phyloP scores from a whole-genome alignment of 2,113 vertebrate genomes.

The Picathartes gymnocephalus region DNA sequence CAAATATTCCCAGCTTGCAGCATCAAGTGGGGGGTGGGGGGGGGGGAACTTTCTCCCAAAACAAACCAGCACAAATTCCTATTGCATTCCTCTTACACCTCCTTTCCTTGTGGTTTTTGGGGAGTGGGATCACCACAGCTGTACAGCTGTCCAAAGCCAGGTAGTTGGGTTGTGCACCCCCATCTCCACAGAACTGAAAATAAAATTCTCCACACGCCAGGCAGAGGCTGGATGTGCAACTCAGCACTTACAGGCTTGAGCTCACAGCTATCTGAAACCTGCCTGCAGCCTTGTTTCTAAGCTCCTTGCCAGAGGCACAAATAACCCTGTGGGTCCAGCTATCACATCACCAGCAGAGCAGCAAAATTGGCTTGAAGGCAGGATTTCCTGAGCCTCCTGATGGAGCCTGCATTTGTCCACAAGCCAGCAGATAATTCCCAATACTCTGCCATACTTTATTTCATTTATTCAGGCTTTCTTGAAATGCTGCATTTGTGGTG shows the following conservation, averaged over 20 bases:
- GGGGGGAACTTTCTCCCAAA: background rate
- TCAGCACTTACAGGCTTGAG: background rate
- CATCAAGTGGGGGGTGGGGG: fast-evolving
- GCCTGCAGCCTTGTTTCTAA: background rate
- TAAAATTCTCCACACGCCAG: background rate
- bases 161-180: background rate
- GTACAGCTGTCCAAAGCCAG: background rate
- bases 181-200: background rate
- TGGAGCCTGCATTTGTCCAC: background rate
- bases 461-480: background rate
- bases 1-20: background rate
- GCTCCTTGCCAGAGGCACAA: background rate
- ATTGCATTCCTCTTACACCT: background rate
- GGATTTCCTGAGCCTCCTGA: background rate
- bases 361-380: background rate
- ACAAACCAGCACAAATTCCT: background rate
- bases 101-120: background rate
- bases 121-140: background rate
- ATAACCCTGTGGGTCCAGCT: background rate
- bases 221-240: background rate
- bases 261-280: background rate
- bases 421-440: background rate
- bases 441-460: fast-evolving
- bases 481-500: background rate
- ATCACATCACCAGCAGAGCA: fast-evolving